Evolutionary conservation across 2,797 vertebrate genomes (phyloP).

Genomic region (Schizopygopsis malacanthus): DNA sequence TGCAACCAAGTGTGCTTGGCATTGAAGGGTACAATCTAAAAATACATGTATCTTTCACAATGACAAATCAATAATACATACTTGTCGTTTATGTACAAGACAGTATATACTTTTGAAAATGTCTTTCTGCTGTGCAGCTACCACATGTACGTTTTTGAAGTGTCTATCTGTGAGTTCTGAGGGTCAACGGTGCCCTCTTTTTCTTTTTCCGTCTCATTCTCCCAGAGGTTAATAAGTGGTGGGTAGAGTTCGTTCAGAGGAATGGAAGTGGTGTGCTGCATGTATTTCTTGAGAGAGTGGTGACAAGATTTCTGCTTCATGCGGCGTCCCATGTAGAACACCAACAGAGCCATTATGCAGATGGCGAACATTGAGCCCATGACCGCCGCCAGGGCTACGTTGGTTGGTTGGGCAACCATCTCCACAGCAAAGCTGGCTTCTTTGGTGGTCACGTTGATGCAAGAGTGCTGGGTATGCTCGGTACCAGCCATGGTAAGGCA

Average conservation of each 20-base stretch:
- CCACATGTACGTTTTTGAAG: slow-evolving; percentile 86
- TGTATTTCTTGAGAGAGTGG: slow-evolving; percentile 83
- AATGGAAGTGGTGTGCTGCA: slow-evolving; percentile 83
- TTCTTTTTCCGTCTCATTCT: slow-evolving; percentile 75
- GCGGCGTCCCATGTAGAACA: slow-evolving; percentile 80
- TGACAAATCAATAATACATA: slow-evolving; percentile 63
- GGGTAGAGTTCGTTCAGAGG: slow-evolving; percentile 85
- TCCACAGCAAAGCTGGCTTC: slow-evolving; percentile 79
- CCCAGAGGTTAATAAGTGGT: slow-evolving; percentile 86
- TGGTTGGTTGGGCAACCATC: slow-evolving; percentile 75
- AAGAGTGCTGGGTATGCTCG: slow-evolving; percentile 72
- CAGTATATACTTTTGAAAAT: slow-evolving; percentile 51
- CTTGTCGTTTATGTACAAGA: slow-evolving; percentile 60
- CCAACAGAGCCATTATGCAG: slow-evolving; percentile 80
- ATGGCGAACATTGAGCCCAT: slow-evolving; percentile 84
- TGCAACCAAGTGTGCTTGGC: slow-evolving; percentile 56
- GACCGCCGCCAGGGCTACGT: slow-evolving; percentile 80
- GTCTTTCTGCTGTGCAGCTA: slow-evolving; percentile 64
- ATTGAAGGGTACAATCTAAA: slow-evolving; percentile 59
- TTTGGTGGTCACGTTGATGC: slow-evolving; percentile 84
- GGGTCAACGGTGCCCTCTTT: slow-evolving; percentile 73
- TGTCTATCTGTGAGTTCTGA: slow-evolving; percentile 79
- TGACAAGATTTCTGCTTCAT: slow-evolving; percentile 81
- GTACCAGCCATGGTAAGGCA: slow-evolving; percentile 79
- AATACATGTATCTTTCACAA: slow-evolving; percentile 65